Percentiles rank a stretch among this genome's conserved stretches.
phyloP scores from a whole-genome alignment of 2,797 vertebrate genomes.

The Iguana delicatissima region DNA sequence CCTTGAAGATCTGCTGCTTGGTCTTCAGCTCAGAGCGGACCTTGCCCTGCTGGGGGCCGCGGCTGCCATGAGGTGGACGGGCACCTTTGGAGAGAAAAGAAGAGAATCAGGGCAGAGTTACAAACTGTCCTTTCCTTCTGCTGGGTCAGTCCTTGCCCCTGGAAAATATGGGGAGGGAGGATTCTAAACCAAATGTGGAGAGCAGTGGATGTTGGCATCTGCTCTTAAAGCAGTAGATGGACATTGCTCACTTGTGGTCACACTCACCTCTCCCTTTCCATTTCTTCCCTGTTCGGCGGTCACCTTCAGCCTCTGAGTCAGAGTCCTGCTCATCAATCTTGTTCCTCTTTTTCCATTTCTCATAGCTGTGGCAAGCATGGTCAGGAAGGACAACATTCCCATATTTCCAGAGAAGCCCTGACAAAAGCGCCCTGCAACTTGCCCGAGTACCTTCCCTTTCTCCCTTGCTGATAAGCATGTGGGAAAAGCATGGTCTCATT shows the following conservation, averaged over 20 bases:
- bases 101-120: not conserved
- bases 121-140: not conserved
- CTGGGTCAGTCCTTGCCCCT: not conserved
- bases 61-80: slow-evolving; percentile 32
- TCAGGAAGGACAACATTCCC: slow-evolving; percentile 58
- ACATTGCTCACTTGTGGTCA: not conserved
- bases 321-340: slow-evolving; percentile 87
- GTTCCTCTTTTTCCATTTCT: slow-evolving; percentile 97
- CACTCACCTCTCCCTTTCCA: slow-evolving; percentile 64
- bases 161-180: not conserved
- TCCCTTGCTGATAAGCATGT: not conserved
- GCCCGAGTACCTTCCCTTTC: not conserved
- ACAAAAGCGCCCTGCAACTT: no score
- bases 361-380: slow-evolving; percentile 82
- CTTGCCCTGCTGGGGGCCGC: slow-evolving; percentile 41
- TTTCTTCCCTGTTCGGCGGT: slow-evolving; percentile 71
- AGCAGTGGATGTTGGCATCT: not conserved
- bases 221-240: no score
- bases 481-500: no score
- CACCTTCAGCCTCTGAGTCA: slow-evolving; percentile 75
- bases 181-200: no score
- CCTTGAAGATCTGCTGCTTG: slow-evolving; percentile 92
- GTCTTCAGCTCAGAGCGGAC: slow-evolving; percentile 88
- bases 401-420: no score
- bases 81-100: not conserved